Conservation (phyloP, 2,113 vertebrate genomes). For the Drymodes brunneopygia region DNA sequence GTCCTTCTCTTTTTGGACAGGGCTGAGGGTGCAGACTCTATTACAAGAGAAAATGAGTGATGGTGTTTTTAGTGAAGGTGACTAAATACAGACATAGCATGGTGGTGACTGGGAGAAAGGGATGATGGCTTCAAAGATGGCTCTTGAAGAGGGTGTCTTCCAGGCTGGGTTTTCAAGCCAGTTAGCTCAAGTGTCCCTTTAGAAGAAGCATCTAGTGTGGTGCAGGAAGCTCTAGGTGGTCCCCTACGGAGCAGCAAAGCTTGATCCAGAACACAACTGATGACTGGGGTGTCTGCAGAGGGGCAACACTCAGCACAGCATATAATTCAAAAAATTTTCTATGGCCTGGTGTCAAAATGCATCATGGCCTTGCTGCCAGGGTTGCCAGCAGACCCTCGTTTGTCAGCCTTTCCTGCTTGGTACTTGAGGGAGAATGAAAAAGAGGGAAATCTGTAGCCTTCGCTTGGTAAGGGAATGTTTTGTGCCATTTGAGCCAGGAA, state of each 20-base stretch:
- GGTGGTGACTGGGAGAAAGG: neutral
- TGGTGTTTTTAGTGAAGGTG: neutral
- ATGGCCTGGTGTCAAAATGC: rapidly evolving
- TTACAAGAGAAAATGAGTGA: neutral
- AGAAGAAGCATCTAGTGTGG: neutral
- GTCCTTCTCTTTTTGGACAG: neutral
- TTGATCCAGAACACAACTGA: neutral
- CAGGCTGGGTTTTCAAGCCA: neutral
- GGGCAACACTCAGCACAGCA: neutral
- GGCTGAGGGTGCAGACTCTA: neutral
- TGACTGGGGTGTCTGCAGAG: neutral
- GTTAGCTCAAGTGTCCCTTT: neutral
- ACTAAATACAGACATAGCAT: neutral
- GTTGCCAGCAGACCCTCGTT: neutral
- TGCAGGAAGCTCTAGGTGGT: neutral
- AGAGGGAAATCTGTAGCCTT: neutral
- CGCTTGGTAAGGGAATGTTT: neutral
- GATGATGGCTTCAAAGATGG: neutral
- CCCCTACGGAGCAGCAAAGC: neutral
- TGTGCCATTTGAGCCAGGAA: neutral
- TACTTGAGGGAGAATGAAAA: neutral
- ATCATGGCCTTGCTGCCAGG: rapidly evolving
- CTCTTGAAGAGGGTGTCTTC: neutral
- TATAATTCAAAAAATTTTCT: neutral
- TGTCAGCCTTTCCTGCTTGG: rapidly evolving